phyloP scores from a whole-genome alignment of 2,113 vertebrate species.

The Turnix velox region DNA sequence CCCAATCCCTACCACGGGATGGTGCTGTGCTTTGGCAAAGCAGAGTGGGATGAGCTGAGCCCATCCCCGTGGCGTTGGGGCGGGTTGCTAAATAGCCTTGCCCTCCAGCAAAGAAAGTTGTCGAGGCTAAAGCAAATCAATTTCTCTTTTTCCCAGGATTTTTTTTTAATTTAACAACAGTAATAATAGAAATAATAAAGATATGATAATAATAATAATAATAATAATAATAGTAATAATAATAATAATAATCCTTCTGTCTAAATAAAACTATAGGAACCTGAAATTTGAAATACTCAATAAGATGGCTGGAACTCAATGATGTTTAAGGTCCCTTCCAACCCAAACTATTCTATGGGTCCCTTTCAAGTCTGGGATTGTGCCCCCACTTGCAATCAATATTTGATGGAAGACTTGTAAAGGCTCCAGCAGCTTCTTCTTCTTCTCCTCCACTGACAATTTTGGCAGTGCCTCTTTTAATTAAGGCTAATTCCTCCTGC shows the following conservation, averaged over 20 bases:
- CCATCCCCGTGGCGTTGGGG: neutral
- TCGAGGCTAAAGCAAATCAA: constrained; percentile 27
- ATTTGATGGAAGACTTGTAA: constrained; percentile 59
- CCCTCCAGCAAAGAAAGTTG: constrained; percentile 28
- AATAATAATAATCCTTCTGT: too few relatives aligned
- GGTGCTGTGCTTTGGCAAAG: neutral
- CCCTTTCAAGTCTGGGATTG: neutral
- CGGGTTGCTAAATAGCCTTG: fast-evolving
- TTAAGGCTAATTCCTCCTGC: constrained; percentile 53
- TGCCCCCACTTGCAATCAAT: constrained; percentile 50
- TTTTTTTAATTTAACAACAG: too few relatives aligned
- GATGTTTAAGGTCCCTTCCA: too few relatives aligned
- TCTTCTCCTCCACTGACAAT: constrained; percentile 30
- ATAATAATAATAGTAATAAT: too few relatives aligned
- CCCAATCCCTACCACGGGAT: neutral
- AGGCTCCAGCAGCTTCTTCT: constrained; percentile 48
- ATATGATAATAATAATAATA: too few relatives aligned
- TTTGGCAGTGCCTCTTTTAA: constrained; percentile 54
- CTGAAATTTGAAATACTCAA: constrained; percentile 56
- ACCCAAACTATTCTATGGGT: too few relatives aligned
- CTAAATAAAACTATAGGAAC: constrained; percentile 48
- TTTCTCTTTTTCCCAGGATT: neutral
- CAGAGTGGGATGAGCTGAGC: neutral
- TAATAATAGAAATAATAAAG: too few relatives aligned
- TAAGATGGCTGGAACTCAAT: constrained; percentile 10